Evolutionary conservation across 2,888 invertebrate genomes (phyloP).

Genomic region (Lydus trimaculatus): DNA sequence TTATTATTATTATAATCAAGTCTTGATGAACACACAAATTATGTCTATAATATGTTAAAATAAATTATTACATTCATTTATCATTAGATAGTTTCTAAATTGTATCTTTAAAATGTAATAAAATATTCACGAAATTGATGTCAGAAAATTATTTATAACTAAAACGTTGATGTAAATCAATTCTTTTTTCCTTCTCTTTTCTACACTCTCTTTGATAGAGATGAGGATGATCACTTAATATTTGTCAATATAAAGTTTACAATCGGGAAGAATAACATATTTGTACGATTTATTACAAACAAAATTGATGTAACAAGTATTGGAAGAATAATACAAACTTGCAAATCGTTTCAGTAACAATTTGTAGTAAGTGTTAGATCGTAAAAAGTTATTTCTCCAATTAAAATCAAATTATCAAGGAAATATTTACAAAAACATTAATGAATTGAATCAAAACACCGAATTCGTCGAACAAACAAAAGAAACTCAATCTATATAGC

Average conservation of each 20-base stretch:
- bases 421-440: too few relatives aligned
- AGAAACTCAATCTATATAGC: too few relatives aligned
- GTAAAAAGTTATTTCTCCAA: too few relatives aligned
- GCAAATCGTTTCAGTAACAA: background rate
- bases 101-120: background rate
- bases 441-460: too few relatives aligned
- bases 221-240: too few relatives aligned
- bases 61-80: background rate
- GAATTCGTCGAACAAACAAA: too few relatives aligned
- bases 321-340: background rate
- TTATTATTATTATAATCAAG: conserved; percentile 2
- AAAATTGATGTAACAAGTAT: background rate
- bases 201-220: background rate
- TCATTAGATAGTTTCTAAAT: background rate
- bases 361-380: background rate
- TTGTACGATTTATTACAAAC: background rate
- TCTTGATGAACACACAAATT: background rate
- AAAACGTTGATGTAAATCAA: background rate
- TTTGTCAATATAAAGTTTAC: too few relatives aligned
- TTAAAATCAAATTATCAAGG: too few relatives aligned
- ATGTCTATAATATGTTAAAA: background rate
- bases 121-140: too few relatives aligned
- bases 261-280: background rate
- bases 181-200: background rate
- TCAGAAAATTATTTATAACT: background rate